Evolutionary conservation across 2,113 vertebrate genomes (phyloP).

Genomic region (Herpailurus yagouaroundi): DNA sequence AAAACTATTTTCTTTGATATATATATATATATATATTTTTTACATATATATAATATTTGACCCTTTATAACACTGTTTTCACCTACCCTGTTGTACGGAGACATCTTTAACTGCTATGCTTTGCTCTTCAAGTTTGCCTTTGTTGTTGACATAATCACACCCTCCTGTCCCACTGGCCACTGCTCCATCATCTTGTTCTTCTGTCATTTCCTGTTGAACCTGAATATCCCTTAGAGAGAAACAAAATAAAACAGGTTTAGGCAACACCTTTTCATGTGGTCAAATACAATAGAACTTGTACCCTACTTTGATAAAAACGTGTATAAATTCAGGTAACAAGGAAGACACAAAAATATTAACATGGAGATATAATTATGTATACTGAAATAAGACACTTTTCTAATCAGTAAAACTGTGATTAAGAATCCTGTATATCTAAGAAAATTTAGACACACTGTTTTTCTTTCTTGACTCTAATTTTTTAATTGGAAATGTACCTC

Average conservation of each 20-base stretch:
- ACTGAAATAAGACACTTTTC: not conserved
- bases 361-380: not conserved
- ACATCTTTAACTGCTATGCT: not conserved
- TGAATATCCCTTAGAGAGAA: not conserved
- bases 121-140: not conserved
- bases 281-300: not conserved
- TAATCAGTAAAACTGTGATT: not conserved
- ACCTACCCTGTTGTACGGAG: not conserved
- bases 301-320: not conserved
- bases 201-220: not conserved
- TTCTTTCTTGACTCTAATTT: not conserved
- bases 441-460: not conserved
- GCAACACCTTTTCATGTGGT: not conserved
- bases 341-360: not conserved
- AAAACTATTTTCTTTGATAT: not conserved
- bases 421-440: not conserved
- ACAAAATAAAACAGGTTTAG: not conserved
- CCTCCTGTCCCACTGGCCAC: accelerated
- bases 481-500: not conserved
- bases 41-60: not conserved
- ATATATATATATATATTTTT: not conserved
- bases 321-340: not conserved
- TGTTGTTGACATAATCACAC: not conserved
- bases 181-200: too few relatives aligned
- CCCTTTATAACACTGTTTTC: not conserved